Evolutionary conservation across 1,140 invertebrate species (phyloP), one percentile per base, ranked within the genome.

Genomic region (Liolophura sinensis): DNA sequence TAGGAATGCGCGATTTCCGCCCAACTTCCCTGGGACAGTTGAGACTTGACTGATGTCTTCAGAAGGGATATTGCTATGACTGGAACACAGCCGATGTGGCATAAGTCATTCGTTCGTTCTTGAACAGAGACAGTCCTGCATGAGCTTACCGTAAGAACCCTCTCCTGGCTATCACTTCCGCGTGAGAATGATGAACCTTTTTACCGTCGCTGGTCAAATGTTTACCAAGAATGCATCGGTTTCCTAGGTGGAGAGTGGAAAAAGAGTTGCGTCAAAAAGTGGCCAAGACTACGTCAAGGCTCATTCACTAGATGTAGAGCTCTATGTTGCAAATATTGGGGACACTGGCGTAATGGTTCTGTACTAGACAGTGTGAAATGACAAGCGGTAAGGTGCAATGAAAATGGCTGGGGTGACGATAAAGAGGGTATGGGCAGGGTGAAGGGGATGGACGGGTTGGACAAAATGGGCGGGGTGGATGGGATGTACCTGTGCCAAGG

Each of bases 201-300:
- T 62, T 61, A 9, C 82, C 83, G 12, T 77, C 67, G 63, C 75
- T 70, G 50, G 73, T 76, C 9, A 85, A 65, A 46, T 65, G 27
- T 59, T 79, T 74, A 15, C 82, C 81, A n/a, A 70, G 76, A 15
- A 83, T 72, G 67, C 75, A 81, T 40, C 82, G 76, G 60, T 81
- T 82, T 14, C 80, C 80, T 79, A 49, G 1, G 31, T 40, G 31
- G 3, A 40, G 60, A 58, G 56, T 11, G 11, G 52, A 50, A 40
- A 60, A 9, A 60, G 46, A 46, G 4, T 12, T 57, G 14, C 24
- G 49, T 12, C 7, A 18, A 51, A 46, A 1, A 68, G 40, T 20
- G 1, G 12, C 6, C 18, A 15, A 18, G 48, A 11, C 16, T 16
- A 15, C 7, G 60, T 49, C 11, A 48, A 16, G 24, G 48, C n/a